These are phyloP conservation scores for Scolanthus callimorphus DNA, from an alignment of 92 coral and sea anemone species.

Conservation along the genomic window DNA sequence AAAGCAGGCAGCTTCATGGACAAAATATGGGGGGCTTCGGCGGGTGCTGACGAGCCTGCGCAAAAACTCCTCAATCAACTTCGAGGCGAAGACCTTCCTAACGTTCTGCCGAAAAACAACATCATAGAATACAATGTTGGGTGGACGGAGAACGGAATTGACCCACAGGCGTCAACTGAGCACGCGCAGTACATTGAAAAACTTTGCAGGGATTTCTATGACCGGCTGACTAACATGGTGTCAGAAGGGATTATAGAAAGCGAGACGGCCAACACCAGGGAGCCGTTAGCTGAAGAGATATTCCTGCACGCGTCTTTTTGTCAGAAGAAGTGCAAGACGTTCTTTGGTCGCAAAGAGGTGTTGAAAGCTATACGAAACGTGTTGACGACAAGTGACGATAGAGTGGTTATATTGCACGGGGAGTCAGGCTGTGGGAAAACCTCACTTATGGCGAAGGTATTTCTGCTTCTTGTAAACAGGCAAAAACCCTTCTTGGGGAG, in stretches of 20 bases:
- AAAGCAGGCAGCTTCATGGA: conserved; percentile 89
- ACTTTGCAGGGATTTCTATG: conserved; percentile 73
- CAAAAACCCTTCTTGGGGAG: too few relatives aligned
- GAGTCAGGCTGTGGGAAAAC: conserved; percentile 98
- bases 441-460: conserved; percentile 86
- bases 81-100: conserved; percentile 72
- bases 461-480: neutral
- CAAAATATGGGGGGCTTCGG: conserved; percentile 75
- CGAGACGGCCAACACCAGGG: conserved; percentile 58
- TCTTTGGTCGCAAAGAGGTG: conserved; percentile 75
- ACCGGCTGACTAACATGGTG: conserved; percentile 62
- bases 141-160: conserved; percentile 87
- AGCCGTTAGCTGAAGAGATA: conserved; percentile 76
- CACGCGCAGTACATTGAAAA: conserved; percentile 82
- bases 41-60: conserved; percentile 66
- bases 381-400: conserved; percentile 43
- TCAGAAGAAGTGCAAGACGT: conserved; percentile 79
- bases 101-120: conserved; percentile 47
- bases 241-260: conserved; percentile 67
- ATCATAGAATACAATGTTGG: conserved; percentile 58
- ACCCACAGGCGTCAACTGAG: conserved; percentile 48
- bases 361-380: conserved; percentile 45
- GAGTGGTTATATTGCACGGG: conserved; percentile 71
- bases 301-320: conserved; percentile 89
- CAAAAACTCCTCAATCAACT: conserved; percentile 53